These are phyloP conservation scores for Trichoplusia ni DNA, from an alignment of 1,140 invertebrate species.

Conservation along the genomic window DNA sequence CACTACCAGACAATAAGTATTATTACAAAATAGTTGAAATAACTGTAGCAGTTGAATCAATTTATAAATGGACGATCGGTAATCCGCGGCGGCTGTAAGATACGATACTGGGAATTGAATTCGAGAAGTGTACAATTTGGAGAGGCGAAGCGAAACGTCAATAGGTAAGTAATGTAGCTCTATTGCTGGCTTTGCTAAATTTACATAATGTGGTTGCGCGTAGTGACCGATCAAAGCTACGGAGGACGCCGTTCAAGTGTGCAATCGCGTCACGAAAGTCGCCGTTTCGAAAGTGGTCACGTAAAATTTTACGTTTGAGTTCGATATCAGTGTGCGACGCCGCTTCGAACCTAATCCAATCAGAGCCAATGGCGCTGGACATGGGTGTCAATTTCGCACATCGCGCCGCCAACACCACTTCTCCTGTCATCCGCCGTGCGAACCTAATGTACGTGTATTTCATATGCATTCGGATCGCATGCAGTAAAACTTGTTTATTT, in stretches of 20 bases:
- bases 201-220: constrained; percentile 60
- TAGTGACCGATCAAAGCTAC: constrained; percentile 52
- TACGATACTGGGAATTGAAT: constrained; percentile 24
- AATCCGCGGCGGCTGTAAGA: constrained; percentile 21
- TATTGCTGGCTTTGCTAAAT: constrained; percentile 43
- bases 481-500: background rate
- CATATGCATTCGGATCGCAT: constrained; percentile 17
- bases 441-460: constrained; percentile 19
- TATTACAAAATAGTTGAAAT: background rate
- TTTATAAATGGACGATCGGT: constrained; percentile 15
- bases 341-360: constrained; percentile 76
- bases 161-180: constrained; percentile 34
- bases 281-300: constrained; percentile 73
- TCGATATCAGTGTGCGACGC: constrained; percentile 61
- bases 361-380: constrained; percentile 67
- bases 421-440: constrained; percentile 12
- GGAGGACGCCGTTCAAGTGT: constrained; percentile 49
- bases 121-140: constrained; percentile 22
- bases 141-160: constrained; percentile 5
- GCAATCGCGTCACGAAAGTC: constrained; percentile 66
- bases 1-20: constrained; percentile 22
- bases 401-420: constrained; percentile 35
- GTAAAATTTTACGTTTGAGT: constrained; percentile 79
- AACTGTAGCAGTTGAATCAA: constrained; percentile 4
- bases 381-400: constrained; percentile 64